Base-by-base conservation (phyloP, 2,113 vertebrate species). In the Holacanthus passer region DNA sequence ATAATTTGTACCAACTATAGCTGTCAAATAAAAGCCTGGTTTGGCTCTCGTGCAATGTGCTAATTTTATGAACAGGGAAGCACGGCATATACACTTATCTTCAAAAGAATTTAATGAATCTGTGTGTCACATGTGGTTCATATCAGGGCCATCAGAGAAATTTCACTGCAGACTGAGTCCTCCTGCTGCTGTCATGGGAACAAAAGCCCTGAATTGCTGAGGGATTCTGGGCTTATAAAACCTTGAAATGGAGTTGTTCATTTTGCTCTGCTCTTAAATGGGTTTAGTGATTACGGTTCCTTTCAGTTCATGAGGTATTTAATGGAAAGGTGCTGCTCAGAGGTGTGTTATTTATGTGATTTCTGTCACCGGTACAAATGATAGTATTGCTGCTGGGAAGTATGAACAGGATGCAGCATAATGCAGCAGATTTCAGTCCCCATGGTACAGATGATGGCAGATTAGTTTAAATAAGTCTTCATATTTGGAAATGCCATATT, bases 101-200 rank as follows among this genome's bases (percentile, higher is more conserved):
- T 14, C 79, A 35, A 11, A 41, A 67, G 60, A n/a, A 52, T 79
- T n/a, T 56, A 24, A 67, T 45, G 16, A 14, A 29, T 9, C 59
- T 50, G 59, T 13, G 64, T 52, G 55, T 43, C 56, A 56, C 63
- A 77, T 3, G 22, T 32, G 22, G 27, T n/a, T 2, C 53, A 56
- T 29, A 72, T 70, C 37, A 41, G 67, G 3, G 24, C 79, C 78
- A 48, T 85, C 76, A 19, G 70, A 59, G 70, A 55, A 19, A 48
- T 75, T 62, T 77, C 39, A 43, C 50, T 27, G 73, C 72, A 60
- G 60, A 14, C 65, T 2, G 47, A 67, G 22, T 66, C 27, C 43
- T 72, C 53, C 58, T 65, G 55, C 86, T 53, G 84, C 80, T 87
- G 90, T 84, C 87, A 87, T 89, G 75, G 88, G 82, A 90, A 87